These are phyloP conservation scores for Neomicropteryx cornuta DNA, from an alignment of 1,140 invertebrate genomes.

Conservation along the genomic window DNA sequence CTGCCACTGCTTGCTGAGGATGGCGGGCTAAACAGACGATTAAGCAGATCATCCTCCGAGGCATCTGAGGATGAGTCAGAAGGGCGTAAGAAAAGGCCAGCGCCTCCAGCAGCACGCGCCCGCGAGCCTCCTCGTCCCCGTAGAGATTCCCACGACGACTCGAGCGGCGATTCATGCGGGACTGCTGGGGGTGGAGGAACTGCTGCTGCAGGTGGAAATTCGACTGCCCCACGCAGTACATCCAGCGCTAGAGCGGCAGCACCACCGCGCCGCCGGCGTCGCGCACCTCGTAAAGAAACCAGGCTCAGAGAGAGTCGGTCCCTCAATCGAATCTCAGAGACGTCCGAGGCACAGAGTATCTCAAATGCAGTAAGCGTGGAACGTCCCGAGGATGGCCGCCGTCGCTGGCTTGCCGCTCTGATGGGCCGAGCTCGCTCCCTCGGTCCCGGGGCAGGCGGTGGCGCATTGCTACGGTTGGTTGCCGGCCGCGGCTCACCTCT, in stretches of 20 bases:
- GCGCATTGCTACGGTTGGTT: conserved; percentile 24
- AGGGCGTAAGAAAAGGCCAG: conserved; percentile 62
- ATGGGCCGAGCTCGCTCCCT: conserved; percentile 22
- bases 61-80: conserved; percentile 86
- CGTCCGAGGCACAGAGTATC: conserved; percentile 49
- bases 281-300: conserved; percentile 50
- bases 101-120: conserved; percentile 50
- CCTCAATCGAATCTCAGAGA: conserved; percentile 70
- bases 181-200: conserved; percentile 37
- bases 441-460: conserved; percentile 24
- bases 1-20: conserved; percentile 11
- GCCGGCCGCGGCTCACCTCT: conserved; percentile 24
- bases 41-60: conserved; percentile 83
- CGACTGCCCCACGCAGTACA: conserved; percentile 10
- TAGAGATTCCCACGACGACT: conserved; percentile 67
- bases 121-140: conserved; percentile 45
- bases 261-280: conserved; percentile 29
- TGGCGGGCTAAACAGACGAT: no score
- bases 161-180: conserved; percentile 61
- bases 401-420: conserved; percentile 23
- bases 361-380: conserved; percentile 19
- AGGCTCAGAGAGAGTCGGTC: conserved; percentile 68
- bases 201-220: conserved; percentile 22
- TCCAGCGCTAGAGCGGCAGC: conserved; percentile 6
- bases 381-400: conserved; percentile 22